phyloP scores from a whole-genome alignment of 2,888 invertebrate genomes.

The Synanthedon tipuliformis region DNA sequence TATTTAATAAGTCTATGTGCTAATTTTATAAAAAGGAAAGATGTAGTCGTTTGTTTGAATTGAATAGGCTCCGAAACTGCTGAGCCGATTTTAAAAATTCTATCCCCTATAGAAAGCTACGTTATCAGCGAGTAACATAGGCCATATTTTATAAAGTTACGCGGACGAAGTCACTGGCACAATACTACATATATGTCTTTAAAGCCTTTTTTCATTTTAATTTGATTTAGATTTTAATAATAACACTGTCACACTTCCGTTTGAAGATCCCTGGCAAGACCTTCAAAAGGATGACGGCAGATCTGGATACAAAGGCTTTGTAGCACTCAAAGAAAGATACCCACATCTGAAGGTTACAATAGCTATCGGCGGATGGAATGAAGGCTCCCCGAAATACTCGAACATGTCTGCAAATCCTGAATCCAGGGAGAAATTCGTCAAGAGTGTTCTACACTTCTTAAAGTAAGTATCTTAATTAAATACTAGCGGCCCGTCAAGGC shows the following conservation, averaged over 20 bases:
- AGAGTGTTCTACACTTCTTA: slow-evolving; percentile 77
- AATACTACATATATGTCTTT: too few relatives aligned
- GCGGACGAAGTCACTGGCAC: too few relatives aligned
- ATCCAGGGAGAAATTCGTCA: slow-evolving; percentile 75
- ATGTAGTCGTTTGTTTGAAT: too few relatives aligned
- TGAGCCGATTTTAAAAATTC: too few relatives aligned
- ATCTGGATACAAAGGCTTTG: slow-evolving; percentile 77
- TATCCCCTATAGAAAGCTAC: too few relatives aligned
- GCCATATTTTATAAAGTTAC: too few relatives aligned
- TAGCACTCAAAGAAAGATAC: slow-evolving; percentile 73
- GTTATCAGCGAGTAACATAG: too few relatives aligned
- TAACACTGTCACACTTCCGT: not conserved
- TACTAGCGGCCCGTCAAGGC: too few relatives aligned
- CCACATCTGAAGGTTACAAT: slow-evolving; percentile 80
- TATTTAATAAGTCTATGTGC: not conserved
- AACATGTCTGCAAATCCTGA: slow-evolving; percentile 74
- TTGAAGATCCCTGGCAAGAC: slow-evolving; percentile 80
- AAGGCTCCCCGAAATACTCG: slow-evolving; percentile 81
- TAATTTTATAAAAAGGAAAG: too few relatives aligned
- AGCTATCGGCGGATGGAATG: slow-evolving; percentile 94
- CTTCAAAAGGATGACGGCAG: slow-evolving; percentile 80
- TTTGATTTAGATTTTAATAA: too few relatives aligned
- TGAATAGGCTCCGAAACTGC: too few relatives aligned
- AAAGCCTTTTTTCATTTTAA: too few relatives aligned
- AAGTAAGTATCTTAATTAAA: slow-evolving; percentile 42